phyloP scores from a whole-genome alignment of 2,113 vertebrate genomes.

The Scartelaos histophorus region DNA sequence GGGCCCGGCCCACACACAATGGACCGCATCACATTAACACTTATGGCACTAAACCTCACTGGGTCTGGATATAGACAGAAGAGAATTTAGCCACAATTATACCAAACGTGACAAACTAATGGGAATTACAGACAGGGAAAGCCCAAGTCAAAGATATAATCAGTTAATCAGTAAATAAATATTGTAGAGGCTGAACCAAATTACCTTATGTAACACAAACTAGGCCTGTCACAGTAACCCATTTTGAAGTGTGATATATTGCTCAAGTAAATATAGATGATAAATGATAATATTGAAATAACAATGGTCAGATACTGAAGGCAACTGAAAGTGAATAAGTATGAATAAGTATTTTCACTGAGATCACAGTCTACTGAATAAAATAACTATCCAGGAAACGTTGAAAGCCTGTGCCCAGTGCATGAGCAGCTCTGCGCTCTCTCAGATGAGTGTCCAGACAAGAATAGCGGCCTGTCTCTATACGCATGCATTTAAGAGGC shows the following conservation, averaged over 20 bases:
- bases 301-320: no score
- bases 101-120: not conserved
- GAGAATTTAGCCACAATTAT: not conserved
- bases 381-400: slow-evolving; percentile 36
- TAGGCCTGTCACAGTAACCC: not conserved
- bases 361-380: no score
- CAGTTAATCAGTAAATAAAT: not conserved
- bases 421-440: slow-evolving; percentile 49
- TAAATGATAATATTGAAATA: no score
- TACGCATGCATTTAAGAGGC: slow-evolving; percentile 19
- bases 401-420: slow-evolving; percentile 41
- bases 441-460: slow-evolving; percentile 51
- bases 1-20: slow-evolving; percentile 56
- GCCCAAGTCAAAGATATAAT: not conserved
- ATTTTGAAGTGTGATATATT: not conserved
- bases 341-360: no score
- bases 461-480: slow-evolving; percentile 52
- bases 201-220: not conserved
- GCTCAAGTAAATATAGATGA: no score
- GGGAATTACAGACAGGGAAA: not conserved
- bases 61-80: not conserved
- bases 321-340: no score
- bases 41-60: slow-evolving; percentile 50
- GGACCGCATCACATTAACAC: slow-evolving; percentile 51
- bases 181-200: not conserved